Evolutionary conservation across 2,113 vertebrate species (phyloP), one percentile per base, ranked within the genome.

Genomic region (Halcyon malimbica): DNA sequence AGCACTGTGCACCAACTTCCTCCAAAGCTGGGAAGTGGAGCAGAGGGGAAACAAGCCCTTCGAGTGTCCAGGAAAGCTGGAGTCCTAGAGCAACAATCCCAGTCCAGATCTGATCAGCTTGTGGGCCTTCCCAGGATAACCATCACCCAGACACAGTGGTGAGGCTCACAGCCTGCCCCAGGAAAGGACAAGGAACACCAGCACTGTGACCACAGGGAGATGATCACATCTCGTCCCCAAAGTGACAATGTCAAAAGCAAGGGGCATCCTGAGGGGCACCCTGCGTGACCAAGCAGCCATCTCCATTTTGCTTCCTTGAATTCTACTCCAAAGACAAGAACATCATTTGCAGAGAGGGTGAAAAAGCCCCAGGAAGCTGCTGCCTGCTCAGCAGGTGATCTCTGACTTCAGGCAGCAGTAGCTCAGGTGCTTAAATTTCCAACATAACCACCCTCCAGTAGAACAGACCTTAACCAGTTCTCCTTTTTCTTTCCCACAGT

Each of bases 111-210:
- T 42, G 53, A n/a, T 12, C 37, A 46, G 53, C 35, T 51, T 35
- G 12, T 23, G 53, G 26, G 10, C 18, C 68, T 35, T 51, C 51
- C 16, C 31, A 12, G 68, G 48, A 20, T 7, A 50, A 19, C 12
- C 4, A 16, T 20, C 50, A 35, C 19, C 29, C 10, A 26, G 35
- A 15, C 7, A 1, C 0, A 2, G 25, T 31, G n/a, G 59, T 3
- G 68, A 73, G 25, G 11, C 59, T 74, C 68, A 35, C 41, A 73
- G 16, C 50, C 59, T 10, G 0, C 19, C 59, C 41, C 29, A 48
- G 59, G 15, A 20, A 25, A 64, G 67, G 67, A 24, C n/a, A 16
- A 56, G 39, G 75, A 13, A n/a, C 26, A 10, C n/a, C 57, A 63
- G 39, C 39, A 16, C 59, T 15, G 6, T 13, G 50, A 19, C 48